Evolutionary conservation across 2,888 invertebrate genomes (phyloP), one percentile per base, ranked within the genome.

Genomic region (Latheticus oryzae): DNA sequence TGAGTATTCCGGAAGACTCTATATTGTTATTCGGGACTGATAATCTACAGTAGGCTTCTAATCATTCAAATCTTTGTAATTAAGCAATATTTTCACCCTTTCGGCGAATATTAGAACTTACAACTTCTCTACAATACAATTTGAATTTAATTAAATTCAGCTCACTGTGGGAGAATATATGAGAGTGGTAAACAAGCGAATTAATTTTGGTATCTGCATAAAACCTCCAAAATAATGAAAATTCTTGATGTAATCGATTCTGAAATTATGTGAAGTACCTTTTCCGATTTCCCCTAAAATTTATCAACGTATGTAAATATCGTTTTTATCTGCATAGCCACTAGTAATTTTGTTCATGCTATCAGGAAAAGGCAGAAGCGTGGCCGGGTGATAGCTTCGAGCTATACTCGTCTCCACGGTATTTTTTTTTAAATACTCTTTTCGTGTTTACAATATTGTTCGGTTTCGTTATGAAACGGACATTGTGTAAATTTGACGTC

Each of bases 231-330:
- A n/a, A n/a, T n/a, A n/a, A n/a, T n/a, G n/a, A n/a, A n/a, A n/a
- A n/a, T n/a, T n/a, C n/a, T n/a, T n/a, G n/a, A n/a, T n/a, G n/a
- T n/a, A n/a, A n/a, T n/a, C n/a, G n/a, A n/a, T n/a, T n/a, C n/a
- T n/a, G n/a, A n/a, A n/a, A n/a, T n/a, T n/a, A n/a, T n/a, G n/a
- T n/a, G n/a, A n/a, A n/a, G n/a, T n/a, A n/a, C n/a, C n/a, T n/a
- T n/a, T n/a, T n/a, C n/a, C n/a, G n/a, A n/a, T n/a, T n/a, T n/a
- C n/a, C n/a, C n/a, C n/a, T n/a, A n/a, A n/a, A n/a, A n/a, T n/a
- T n/a, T n/a, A n/a, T n/a, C n/a, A n/a, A n/a, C n/a, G n/a, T n/a
- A 47, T 47, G 47, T 33, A 47, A 47, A 47, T 47, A 47, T 12
- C 23, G 21, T 32, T 47, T 47, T 47, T 47, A 47, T 47, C 33